These are phyloP conservation scores for Arctopsyche grandis DNA, from an alignment of 1,140 invertebrate genomes.

Conservation along the genomic window DNA sequence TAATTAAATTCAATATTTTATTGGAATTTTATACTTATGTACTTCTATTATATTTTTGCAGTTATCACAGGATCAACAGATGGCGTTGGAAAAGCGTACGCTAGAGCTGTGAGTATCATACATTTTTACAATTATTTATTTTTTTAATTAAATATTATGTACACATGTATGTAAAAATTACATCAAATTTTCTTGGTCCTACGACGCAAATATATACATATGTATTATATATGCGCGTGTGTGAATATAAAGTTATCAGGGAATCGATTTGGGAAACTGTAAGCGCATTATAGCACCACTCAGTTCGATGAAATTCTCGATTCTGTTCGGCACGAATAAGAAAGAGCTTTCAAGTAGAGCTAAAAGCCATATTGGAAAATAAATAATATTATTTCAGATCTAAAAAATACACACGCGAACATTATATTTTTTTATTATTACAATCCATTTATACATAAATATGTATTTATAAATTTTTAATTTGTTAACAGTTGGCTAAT, in stretches of 20 bases:
- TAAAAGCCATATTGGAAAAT: conserved; percentile 4
- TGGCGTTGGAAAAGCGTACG: conserved; percentile 92
- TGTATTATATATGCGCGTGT: too few species aligned
- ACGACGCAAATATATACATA: not conserved
- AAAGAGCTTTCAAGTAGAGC: not conserved
- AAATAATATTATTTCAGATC: not conserved
- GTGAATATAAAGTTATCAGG: not conserved
- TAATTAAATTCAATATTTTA: too few species aligned
- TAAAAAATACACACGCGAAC: not conserved
- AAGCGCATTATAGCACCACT: not conserved
- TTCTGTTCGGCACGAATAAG: not conserved
- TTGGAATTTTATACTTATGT: not conserved
- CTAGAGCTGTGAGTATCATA: conserved; percentile 71
- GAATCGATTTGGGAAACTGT: not conserved
- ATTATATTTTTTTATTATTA: too few species aligned
- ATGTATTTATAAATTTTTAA: conserved; percentile 17
- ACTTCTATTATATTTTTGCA: not conserved
- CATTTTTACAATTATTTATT: not conserved
- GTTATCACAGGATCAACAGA: conserved; percentile 92
- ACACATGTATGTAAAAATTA: too few species aligned
- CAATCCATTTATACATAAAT: too few species aligned
- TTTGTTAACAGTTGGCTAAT: conserved; percentile 76
- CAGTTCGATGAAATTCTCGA: not conserved
- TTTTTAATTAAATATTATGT: conserved; percentile 8
- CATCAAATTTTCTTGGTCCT: not conserved